Evolutionary conservation across 2,113 vertebrate species (phyloP), one percentile per base, ranked within the genome.

Genomic region (Sylvia atricapilla): DNA sequence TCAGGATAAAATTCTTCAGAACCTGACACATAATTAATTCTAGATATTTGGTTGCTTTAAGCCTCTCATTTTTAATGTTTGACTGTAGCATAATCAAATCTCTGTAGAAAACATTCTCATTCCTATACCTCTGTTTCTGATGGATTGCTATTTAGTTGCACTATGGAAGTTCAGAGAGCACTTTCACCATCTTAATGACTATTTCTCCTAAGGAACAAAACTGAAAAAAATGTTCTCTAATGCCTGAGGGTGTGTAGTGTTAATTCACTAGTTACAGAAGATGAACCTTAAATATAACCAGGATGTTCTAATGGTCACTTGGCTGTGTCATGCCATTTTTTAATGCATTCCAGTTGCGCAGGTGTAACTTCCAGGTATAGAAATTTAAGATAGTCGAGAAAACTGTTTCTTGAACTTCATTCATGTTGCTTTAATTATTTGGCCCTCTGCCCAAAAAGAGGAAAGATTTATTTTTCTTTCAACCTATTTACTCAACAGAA

Each of bases 241-340:
- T 3, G 0, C 10, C 35, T 73, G 22, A 56, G 30, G 9, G 2
- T 0, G 0, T 16, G 7, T 27, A 44, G 53, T 17, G 37, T 69
- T 80, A 56, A 73, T 56, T 64, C 17, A 8, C 5, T 13, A 30
- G 21, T 37, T 77, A 50, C 13, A 74, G 63, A 87, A 60, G 30
- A 7, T 60, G 30, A 81, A 25, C 11, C 5, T 27, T 75, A 35
- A 39, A 72, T n/a, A 31, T 43, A 67, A 53, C 52, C 31, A 62
- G 28, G 47, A 25, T 8, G 4, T 30, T 79, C 7, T 9, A 13
- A 12, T 9, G 59, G 35, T n/a, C 9, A 35, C 47, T 66, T 79
- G 60, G 37, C 43, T 69, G 18, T 27, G 37, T 30, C 39, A 64
- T 37, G n/a, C 16, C 23, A 25, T 33, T 81, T n/a, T 43, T 59